Conservation (phyloP, 2,888 invertebrate species). For the Idaea biselata region DNA sequence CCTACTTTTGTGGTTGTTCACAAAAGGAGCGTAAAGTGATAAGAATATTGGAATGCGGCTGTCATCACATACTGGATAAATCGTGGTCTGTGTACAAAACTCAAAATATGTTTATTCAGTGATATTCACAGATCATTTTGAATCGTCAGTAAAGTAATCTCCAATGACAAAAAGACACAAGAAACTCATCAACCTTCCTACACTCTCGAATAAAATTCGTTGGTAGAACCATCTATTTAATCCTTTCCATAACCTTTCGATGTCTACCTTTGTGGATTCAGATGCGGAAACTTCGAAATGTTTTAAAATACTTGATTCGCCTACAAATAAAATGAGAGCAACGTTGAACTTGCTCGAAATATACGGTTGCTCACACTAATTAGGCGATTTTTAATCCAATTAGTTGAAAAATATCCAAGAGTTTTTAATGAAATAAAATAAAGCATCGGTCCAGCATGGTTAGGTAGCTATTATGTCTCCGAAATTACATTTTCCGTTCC, state of each 20-base stretch:
- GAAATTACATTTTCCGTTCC: constrained; percentile 35
- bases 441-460: constrained; percentile 5
- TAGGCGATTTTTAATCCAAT: not conserved
- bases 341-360: not conserved
- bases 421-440: constrained; percentile 11
- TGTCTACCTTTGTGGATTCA: not conserved
- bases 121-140: no score
- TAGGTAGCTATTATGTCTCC: constrained; percentile 9
- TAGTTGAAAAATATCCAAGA: not conserved
- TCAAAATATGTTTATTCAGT: no score
- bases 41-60: no score
- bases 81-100: no score
- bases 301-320: not conserved
- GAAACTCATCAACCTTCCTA: no score
- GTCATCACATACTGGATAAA: no score
- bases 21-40: no score
- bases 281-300: not conserved
- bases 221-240: no score
- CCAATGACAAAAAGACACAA: no score
- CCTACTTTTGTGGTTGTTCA: not conserved
- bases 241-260: no score
- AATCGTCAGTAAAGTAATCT: no score
- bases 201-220: no score
- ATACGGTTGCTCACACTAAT: not conserved
- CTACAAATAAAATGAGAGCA: not conserved